Conservation (phyloP, 2,888 invertebrate genomes). For the Tetheella fluctuosa region DNA sequence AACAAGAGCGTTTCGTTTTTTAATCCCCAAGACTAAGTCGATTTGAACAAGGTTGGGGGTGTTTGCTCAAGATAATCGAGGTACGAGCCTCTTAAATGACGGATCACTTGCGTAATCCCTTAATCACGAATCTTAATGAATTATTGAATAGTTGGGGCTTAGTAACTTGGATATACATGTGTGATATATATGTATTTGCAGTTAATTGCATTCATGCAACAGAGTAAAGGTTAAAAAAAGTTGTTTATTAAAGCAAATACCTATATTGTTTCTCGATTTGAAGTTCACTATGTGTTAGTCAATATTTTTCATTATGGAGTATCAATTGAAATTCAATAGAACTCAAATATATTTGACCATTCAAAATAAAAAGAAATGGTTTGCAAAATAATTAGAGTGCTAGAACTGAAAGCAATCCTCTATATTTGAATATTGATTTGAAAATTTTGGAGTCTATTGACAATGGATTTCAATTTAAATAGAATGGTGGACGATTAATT, state of each 20-base stretch:
- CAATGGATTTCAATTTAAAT: constrained; percentile 27
- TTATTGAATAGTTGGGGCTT: constrained; percentile 7
- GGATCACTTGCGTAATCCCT: constrained; percentile 18
- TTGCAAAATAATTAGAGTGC: neutral
- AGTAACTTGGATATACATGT: neutral
- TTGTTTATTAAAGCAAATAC: too few species aligned
- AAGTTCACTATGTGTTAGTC: too few species aligned
- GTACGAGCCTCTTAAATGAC: constrained; percentile 13
- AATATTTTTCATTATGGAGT: too few species aligned
- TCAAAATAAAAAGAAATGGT: neutral
- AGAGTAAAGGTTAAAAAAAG: too few species aligned
- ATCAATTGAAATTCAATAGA: neutral
- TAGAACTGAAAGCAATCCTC: neutral
- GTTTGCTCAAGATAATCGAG: constrained; percentile 13
- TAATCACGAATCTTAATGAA: constrained; percentile 17
- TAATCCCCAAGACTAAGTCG: constrained; percentile 28
- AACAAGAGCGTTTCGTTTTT: constrained; percentile 32
- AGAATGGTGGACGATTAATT: constrained; percentile 28
- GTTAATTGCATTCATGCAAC: neutral
- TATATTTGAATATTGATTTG: constrained; percentile 21
- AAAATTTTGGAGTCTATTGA: constrained; percentile 24
- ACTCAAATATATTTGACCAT: neutral
- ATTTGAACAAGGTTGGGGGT: constrained; percentile 22
- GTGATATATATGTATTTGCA: neutral
- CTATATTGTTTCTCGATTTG: too few species aligned